phyloP scores from a whole-genome alignment of 64 coral and sea anemone species.

The Hydrozoanthus tunicans region DNA sequence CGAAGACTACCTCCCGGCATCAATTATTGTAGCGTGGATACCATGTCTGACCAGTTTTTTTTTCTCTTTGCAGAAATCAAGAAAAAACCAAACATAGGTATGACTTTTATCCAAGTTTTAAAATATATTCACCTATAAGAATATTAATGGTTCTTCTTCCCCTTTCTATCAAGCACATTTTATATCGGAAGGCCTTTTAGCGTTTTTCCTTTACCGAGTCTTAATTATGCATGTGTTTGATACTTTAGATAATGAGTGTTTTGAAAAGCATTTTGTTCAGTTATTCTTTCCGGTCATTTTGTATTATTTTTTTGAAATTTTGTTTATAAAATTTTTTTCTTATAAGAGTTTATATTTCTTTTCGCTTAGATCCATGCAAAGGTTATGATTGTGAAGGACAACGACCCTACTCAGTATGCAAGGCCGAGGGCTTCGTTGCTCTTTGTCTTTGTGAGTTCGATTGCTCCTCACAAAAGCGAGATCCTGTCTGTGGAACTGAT shows the following conservation, averaged over 20 bases:
- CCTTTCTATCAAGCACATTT: too few species aligned
- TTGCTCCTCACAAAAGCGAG: background rate
- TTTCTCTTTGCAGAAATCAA: background rate
- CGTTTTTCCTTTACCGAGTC: too few species aligned
- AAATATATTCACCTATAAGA: too few species aligned
- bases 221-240: too few species aligned
- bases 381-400: constrained; percentile 26
- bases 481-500: constrained; percentile 28
- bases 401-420: constrained; percentile 3
- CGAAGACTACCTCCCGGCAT: too few species aligned
- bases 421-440: background rate
- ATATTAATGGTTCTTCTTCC: too few species aligned
- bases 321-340: background rate
- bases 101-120: background rate
- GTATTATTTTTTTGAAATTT: background rate
- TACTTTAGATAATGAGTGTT: background rate
- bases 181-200: too few species aligned
- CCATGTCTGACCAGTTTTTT: background rate
- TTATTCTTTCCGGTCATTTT: background rate
- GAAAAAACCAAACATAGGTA: background rate
- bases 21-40: background rate
- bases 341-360: background rate
- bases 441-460: background rate
- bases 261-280: background rate
- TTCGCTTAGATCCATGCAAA: background rate